A percentile compares a stretch with the other conserved stretches of the same genome.
These are phyloP conservation scores for Glaucomys volans DNA, from an alignment of 2,113 vertebrate genomes.

Conservation along the genomic window DNA sequence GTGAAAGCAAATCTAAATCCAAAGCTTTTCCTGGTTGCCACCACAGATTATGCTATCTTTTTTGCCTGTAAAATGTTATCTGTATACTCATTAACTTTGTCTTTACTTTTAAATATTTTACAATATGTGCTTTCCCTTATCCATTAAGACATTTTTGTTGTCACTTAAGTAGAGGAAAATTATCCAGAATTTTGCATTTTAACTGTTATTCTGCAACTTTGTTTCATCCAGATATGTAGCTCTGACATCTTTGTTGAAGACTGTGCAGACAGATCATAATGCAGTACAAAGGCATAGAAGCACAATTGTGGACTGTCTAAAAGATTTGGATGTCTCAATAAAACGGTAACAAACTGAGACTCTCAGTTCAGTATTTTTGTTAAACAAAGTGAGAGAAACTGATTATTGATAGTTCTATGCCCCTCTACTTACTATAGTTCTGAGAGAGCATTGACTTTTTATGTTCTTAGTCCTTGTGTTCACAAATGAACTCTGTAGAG, in stretches of 20 bases:
- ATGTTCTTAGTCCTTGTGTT: constrained; percentile 26
- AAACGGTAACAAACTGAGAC: constrained; percentile 91
- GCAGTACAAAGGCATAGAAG: constrained; percentile 98
- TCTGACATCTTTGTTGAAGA: constrained; percentile 98
- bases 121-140: neutral
- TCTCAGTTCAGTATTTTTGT: neutral
- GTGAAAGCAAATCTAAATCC: constrained; percentile 14
- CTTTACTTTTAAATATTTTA: constrained; percentile 38
- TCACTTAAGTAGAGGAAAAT: neutral
- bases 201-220: constrained; percentile 49
- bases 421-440: neutral
- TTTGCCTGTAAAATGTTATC: neutral
- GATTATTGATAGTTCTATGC: constrained; percentile 8
- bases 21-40: neutral
- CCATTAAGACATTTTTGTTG: neutral
- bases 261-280: constrained; percentile 99
- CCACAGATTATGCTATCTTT: neutral
- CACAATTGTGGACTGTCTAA: constrained; percentile 99
- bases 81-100: neutral
- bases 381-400: neutral
- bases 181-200: constrained; percentile 42
- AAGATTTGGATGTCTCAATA: constrained; percentile 99
- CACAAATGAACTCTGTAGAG: neutral
- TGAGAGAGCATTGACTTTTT: constrained; percentile 22
- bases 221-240: constrained; percentile 93